Conservation (phyloP, 2,888 invertebrate species). For the Cosmia pyralina region DNA sequence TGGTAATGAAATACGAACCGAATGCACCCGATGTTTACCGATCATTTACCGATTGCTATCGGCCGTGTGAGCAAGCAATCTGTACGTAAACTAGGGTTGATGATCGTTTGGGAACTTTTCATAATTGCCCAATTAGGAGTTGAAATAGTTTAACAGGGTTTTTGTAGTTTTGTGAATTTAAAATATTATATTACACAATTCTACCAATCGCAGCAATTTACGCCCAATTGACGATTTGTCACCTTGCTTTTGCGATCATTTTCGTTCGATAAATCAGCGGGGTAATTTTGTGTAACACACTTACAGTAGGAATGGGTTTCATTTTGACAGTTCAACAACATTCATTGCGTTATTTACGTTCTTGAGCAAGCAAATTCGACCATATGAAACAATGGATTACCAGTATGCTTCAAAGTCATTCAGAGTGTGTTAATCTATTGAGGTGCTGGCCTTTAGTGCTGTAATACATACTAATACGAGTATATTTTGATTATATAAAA, state of each 20-base stretch:
- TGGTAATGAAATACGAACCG: constrained; percentile 70
- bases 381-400: too few species aligned
- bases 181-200: not conserved
- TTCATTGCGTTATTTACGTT: too few species aligned
- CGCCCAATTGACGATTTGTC: not conserved
- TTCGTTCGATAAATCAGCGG: not conserved
- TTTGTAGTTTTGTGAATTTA: constrained; percentile 11
- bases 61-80: constrained; percentile 53
- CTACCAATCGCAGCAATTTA: not conserved
- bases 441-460: not conserved
- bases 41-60: constrained; percentile 72
- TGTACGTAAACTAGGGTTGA: constrained; percentile 56
- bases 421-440: too few species aligned
- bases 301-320: too few species aligned
- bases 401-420: too few species aligned
- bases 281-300: too few species aligned
- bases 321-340: too few species aligned
- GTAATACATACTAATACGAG: too few species aligned
- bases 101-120: constrained; percentile 40
- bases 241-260: not conserved
- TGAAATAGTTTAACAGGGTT: constrained; percentile 2
- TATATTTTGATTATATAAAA: too few species aligned
- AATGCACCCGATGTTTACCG: constrained; percentile 70
- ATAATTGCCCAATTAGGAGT: constrained; percentile 34
- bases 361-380: too few species aligned